Conservation (phyloP, 2,888 invertebrate species). For the Ischnus inquisitorius region DNA sequence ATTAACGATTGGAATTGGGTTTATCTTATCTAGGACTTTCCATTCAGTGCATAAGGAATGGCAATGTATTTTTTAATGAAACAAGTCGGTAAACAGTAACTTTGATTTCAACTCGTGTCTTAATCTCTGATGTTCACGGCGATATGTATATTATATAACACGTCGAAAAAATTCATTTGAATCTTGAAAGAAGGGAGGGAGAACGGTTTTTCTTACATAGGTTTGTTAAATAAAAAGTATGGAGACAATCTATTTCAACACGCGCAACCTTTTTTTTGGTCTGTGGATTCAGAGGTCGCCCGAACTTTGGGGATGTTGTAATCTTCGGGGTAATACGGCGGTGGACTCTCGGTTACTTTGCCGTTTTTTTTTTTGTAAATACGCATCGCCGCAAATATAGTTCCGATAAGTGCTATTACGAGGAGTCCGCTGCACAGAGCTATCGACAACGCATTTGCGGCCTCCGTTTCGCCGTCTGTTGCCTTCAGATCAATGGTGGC, state of each 20-base stretch:
- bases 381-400: slow-evolving; percentile 29
- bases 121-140: no score
- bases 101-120: no score
- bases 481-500: slow-evolving; percentile 49
- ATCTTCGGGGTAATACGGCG: slow-evolving; percentile 53
- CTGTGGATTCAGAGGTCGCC: not conserved
- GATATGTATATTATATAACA: no score
- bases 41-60: no score
- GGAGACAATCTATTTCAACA: slow-evolving; percentile 13
- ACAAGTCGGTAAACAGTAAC: not conserved
- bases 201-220: not conserved
- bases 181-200: not conserved
- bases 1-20: no score
- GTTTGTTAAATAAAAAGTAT: slow-evolving; percentile 8
- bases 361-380: slow-evolving; percentile 48
- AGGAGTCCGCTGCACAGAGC: slow-evolving; percentile 49
- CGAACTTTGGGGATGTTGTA: slow-evolving; percentile 21
- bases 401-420: slow-evolving; percentile 43
- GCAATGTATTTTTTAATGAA: not conserved
- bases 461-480: not conserved
- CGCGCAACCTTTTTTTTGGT: slow-evolving; percentile 38
- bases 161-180: not conserved
- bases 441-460: slow-evolving; percentile 33
- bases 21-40: not conserved
- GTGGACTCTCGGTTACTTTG: slow-evolving; percentile 41